Percentiles rank a stretch among this genome's conserved stretches.
phyloP scores from a whole-genome alignment of 1,140 invertebrate genomes.

The Homalodisca vitripennis region DNA sequence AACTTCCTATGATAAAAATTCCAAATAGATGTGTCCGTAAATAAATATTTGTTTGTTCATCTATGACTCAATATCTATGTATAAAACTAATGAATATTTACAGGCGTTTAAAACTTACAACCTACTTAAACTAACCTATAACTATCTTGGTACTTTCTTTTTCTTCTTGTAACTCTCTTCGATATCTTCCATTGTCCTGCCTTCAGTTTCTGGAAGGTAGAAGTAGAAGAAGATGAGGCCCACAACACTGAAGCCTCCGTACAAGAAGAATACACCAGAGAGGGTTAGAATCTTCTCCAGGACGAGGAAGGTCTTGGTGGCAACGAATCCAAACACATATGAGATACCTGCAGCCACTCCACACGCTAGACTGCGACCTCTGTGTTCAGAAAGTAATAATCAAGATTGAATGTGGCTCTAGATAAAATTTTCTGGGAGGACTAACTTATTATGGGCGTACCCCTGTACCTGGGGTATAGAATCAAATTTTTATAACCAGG shows the following conservation, averaged over 20 bases:
- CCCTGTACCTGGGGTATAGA: too few species aligned
- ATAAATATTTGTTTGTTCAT: too few species aligned
- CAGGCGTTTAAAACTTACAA: not conserved
- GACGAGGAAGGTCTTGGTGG: conserved; percentile 33
- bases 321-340: conserved; percentile 31
- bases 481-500: too few species aligned
- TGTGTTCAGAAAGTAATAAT: conserved; percentile 31
- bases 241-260: conserved; percentile 24
- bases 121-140: not conserved
- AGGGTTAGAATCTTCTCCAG: conserved; percentile 26
- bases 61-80: too few species aligned
- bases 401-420: conserved; percentile 15
- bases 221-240: conserved; percentile 40
- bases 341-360: conserved; percentile 33
- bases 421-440: too few species aligned
- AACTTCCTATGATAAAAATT: too few species aligned
- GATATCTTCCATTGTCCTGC: conserved; percentile 40
- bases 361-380: conserved; percentile 20
- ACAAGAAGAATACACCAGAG: conserved; percentile 34
- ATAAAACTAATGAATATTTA: not conserved
- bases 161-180: conserved; percentile 35
- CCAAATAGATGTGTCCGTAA: too few species aligned
- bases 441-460: too few species aligned
- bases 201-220: conserved; percentile 42
- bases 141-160: conserved; percentile 11